A percentile compares a stretch with the other conserved stretches of the same genome.
phyloP scores from a whole-genome alignment of 2,888 invertebrate species.

The Drosophila meridiana region DNA sequence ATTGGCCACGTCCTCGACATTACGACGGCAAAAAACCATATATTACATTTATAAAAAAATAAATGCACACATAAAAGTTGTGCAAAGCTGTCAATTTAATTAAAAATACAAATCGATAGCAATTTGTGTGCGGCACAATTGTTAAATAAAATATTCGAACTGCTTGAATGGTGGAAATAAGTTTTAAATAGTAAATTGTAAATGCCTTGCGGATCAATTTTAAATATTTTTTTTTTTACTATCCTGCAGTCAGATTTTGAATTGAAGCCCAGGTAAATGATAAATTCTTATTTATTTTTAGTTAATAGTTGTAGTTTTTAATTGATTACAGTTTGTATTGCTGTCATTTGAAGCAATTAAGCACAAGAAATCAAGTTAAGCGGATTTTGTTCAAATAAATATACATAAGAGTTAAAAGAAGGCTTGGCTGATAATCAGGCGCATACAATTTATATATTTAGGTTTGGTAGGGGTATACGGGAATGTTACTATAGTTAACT shows the following conservation, averaged over 20 bases:
- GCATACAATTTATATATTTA: no score
- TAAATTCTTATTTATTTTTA: not conserved
- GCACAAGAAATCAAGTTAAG: not conserved
- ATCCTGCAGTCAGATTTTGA: not conserved
- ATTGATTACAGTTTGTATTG: not conserved
- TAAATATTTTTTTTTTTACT: not conserved
- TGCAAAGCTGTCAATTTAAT: slow-evolving; percentile 21
- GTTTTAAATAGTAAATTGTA: not conserved
- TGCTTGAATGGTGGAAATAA: not conserved
- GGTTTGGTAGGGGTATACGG: no score
- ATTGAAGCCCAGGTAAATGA: not conserved
- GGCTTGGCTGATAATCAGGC: no score
- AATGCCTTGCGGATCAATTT: not conserved
- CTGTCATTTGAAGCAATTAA: not conserved
- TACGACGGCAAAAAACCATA: not conserved
- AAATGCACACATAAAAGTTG: slow-evolving; percentile 7
- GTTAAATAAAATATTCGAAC: not conserved
- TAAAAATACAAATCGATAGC: slow-evolving; percentile 2
- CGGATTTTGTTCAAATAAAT: not conserved
- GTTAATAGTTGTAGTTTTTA: not conserved
- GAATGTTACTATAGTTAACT: no score
- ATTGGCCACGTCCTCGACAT: slow-evolving; percentile 14
- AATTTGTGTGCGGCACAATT: not conserved
- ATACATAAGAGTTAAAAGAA: not conserved
- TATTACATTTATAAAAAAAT: slow-evolving; percentile 5